These are phyloP conservation scores for Girardinus metallicus DNA, from an alignment of 2,797 vertebrate species.

Conservation along the genomic window DNA sequence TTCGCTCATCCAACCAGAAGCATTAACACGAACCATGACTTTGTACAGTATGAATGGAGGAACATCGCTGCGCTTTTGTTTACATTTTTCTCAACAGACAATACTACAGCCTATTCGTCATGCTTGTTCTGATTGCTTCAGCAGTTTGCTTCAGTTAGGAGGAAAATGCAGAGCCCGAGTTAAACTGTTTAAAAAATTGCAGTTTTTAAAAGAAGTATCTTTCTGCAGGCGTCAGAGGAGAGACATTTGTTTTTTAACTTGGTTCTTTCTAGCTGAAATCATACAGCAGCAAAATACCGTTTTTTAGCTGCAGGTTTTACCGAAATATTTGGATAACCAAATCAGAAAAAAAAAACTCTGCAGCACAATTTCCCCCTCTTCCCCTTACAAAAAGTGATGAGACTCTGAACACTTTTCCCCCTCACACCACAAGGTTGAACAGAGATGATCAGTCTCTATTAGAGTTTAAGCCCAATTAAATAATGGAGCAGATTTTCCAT, in stretches of 20 bases:
- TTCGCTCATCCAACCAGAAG: slow-evolving; percentile 64
- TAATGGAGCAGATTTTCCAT: slow-evolving; percentile 33
- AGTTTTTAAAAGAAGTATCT: slow-evolving; percentile 33
- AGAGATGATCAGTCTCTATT: slow-evolving; percentile 2
- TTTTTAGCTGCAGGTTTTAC: slow-evolving; percentile 39
- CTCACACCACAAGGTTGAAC: neutral
- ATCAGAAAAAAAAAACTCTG: slow-evolving; percentile 33
- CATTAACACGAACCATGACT: slow-evolving; percentile 57
- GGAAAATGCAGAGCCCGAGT: slow-evolving; percentile 29
- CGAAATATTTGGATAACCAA: slow-evolving; percentile 22
- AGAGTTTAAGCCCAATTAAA: slow-evolving; percentile 12
- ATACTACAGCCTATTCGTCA: slow-evolving; percentile 49
- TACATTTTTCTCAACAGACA: slow-evolving; percentile 61
- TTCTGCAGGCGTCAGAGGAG: slow-evolving; percentile 28
- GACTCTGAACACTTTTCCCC: neutral
- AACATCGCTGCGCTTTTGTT: slow-evolving; percentile 66
- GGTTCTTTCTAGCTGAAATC: slow-evolving; percentile 36
- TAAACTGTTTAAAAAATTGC: slow-evolving; percentile 25
- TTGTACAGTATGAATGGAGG: slow-evolving; percentile 66
- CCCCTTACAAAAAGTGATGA: slow-evolving; percentile 1
- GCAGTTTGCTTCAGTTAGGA: slow-evolving; percentile 32
- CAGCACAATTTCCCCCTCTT: slow-evolving; percentile 22
- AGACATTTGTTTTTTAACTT: slow-evolving; percentile 31
- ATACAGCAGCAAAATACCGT: slow-evolving; percentile 19
- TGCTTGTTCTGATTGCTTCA: slow-evolving; percentile 44